Percentiles rank a stretch among this genome's conserved stretches.
Conservation (phyloP, 2,888 invertebrate genomes). For the Tribolium freemani region DNA sequence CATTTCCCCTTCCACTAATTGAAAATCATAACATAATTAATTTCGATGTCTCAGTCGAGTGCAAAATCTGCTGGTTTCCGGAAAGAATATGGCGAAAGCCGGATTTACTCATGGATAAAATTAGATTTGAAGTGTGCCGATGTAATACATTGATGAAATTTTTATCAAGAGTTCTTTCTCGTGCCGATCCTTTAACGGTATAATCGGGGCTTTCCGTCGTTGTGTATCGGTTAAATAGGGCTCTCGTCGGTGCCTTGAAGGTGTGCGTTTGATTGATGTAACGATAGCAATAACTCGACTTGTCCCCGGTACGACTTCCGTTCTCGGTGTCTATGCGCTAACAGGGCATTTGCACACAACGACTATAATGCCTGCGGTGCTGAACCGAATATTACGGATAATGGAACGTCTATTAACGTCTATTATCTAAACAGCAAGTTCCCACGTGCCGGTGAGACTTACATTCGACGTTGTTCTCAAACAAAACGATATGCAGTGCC, state of each 20-base stretch:
- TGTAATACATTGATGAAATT: slow-evolving; percentile 19
- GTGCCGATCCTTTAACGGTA: background rate
- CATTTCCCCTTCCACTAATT: background rate
- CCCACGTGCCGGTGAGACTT: background rate
- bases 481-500: background rate
- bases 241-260: slow-evolving; percentile 1
- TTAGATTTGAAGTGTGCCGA: slow-evolving; percentile 21
- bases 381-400: slow-evolving; percentile 33
- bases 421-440: slow-evolving; percentile 32
- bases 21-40: background rate
- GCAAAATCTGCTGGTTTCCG: background rate
- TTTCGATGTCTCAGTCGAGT: background rate
- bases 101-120: slow-evolving; percentile 24
- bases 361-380: slow-evolving; percentile 16
- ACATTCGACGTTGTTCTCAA: background rate
- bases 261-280: slow-evolving; percentile 31
- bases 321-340: slow-evolving; percentile 17
- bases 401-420: slow-evolving; percentile 35
- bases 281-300: slow-evolving; percentile 10
- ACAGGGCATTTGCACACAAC: slow-evolving; percentile 27
- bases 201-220: slow-evolving; percentile 11
- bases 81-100: slow-evolving; percentile 10
- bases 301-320: slow-evolving; percentile 30
- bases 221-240: slow-evolving; percentile 12
- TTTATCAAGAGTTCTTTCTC: slow-evolving; percentile 11